phyloP scores from a whole-genome alignment of 2,888 invertebrate genomes.

The Agriotes lineatus region DNA sequence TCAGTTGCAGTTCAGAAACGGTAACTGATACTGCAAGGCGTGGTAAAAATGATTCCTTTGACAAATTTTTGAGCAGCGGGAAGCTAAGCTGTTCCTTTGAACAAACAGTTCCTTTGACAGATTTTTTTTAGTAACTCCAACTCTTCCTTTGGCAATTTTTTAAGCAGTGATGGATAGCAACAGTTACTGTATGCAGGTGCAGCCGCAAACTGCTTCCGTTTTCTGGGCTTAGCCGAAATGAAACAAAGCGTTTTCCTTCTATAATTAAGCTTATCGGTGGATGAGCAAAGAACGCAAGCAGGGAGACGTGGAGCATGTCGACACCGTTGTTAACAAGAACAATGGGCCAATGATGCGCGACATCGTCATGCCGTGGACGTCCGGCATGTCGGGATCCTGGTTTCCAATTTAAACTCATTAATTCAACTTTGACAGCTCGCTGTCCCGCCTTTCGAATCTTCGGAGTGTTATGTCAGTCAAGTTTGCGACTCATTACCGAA shows the following conservation, averaged over 20 bases:
- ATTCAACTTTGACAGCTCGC: too few species aligned
- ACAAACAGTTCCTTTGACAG: too few species aligned
- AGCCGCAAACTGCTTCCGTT: constrained; percentile 3
- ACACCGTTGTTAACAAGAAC: constrained; percentile 32
- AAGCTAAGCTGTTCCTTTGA: too few species aligned
- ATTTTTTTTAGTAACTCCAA: background rate
- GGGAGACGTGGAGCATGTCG: constrained; percentile 28
- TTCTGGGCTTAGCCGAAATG: constrained; percentile 5
- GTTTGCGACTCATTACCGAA: too few species aligned
- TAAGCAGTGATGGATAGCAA: constrained; percentile 10
- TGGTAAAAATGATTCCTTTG: too few species aligned
- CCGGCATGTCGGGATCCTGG: background rate
- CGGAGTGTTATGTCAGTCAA: too few species aligned
- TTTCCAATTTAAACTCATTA: too few species aligned
- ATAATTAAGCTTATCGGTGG: constrained; percentile 32
- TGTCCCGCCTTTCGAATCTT: too few species aligned
- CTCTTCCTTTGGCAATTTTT: background rate
- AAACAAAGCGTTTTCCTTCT: constrained; percentile 21
- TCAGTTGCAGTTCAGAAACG: too few species aligned
- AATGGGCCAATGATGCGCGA: constrained; percentile 27
- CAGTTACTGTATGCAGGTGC: background rate
- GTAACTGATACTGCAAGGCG: too few species aligned
- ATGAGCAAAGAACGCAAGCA: constrained; percentile 27
- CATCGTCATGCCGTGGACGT: constrained; percentile 1
- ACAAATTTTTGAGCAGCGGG: too few species aligned